Base-by-base conservation (phyloP, 2,113 vertebrate species). In the Elaphurus davidianus region DNA sequence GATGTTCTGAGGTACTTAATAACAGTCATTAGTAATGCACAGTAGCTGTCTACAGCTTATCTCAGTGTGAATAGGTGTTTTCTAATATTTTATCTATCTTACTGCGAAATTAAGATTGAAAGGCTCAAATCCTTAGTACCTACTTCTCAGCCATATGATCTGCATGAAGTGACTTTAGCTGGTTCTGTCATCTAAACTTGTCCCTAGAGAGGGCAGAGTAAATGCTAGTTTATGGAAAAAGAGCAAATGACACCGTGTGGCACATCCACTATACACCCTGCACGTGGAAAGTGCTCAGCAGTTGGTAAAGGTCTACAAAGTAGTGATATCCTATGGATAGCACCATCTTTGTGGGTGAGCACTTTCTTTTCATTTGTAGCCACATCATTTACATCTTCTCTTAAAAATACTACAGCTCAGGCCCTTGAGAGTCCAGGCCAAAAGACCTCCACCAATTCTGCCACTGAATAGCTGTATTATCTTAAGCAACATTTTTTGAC, bases 41-140 rank as follows among this genome's bases (percentile, higher is more conserved):
- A 76, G 43, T 84, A 87, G 16, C 67, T 96, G 52, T 87, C 83
- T 87, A 60, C 5, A 96, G 21, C 8, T 92, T 94, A 95, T 93
- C 89, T 96, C 71, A 71, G 54, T n/a, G 43, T 36, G 55, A 54
- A 87, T n/a, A 87, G 45, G 3, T 64, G 62, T 64, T 93, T 90
- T 97, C 45, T 91, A 91, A 52, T 96, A 89, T 93, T 95, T 95
- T 91, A 33, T 87, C 52, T 76, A 47, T 87, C 79, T 83, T 92
- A 43, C 54, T 86, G 47, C 13, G 52, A 57, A 84, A 78, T 97
- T 96, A 71, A 54, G n/a, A 92, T 54, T 13, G n/a, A 97, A 94
- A 95, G n/a, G 17, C 47, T 96, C 57, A 94, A 93, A 87, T 87
- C 54, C 45, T 92, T 85, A 87, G 94, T 94, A 60, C 11, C 59